Percentiles rank a stretch among this genome's conserved stretches.
These are phyloP conservation scores for Himalopsyche phryganea DNA, from an alignment of 1,140 invertebrate genomes.

Conservation along the genomic window DNA sequence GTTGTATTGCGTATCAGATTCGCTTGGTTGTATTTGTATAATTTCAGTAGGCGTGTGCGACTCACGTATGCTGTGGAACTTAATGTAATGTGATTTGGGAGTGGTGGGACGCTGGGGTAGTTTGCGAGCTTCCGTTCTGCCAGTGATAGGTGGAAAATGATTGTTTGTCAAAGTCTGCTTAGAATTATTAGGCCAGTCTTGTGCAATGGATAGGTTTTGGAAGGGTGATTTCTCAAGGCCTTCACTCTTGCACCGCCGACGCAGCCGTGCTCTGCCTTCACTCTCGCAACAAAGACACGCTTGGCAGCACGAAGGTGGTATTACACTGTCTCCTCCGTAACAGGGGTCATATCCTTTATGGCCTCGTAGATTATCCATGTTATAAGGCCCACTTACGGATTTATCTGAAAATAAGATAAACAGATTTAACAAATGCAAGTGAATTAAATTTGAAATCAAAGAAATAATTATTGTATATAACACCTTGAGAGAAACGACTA, in stretches of 20 bases:
- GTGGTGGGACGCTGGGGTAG: slow-evolving; percentile 12
- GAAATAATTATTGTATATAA: too few relatives aligned
- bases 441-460: too few relatives aligned
- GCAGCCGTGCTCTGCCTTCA: slow-evolving; percentile 1
- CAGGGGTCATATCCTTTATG: slow-evolving; percentile 2
- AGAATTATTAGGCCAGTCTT: slow-evolving; percentile 8
- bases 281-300: slow-evolving; percentile 20
- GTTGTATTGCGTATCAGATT: slow-evolving; percentile 9
- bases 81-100: slow-evolving; percentile 2
- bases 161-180: slow-evolving; percentile 4
- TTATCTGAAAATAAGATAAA: slow-evolving; percentile 18
- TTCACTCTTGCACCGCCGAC: slow-evolving; percentile 27
- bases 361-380: slow-evolving; percentile 16
- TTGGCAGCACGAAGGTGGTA: slow-evolving; percentile 11
- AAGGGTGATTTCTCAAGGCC: slow-evolving; percentile 19
- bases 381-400: slow-evolving; percentile 8
- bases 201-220: background rate
- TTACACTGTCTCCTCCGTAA: slow-evolving; percentile 7
- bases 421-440: too few relatives aligned
- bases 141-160: slow-evolving; percentile 1
- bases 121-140: slow-evolving; percentile 6
- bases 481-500: too few relatives aligned
- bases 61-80: slow-evolving; percentile 13
- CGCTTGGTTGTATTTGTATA: background rate
- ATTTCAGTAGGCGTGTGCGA: background rate